Conservation (phyloP, 1,140 invertebrate species). For the Macrosteles quadrilineatus region DNA sequence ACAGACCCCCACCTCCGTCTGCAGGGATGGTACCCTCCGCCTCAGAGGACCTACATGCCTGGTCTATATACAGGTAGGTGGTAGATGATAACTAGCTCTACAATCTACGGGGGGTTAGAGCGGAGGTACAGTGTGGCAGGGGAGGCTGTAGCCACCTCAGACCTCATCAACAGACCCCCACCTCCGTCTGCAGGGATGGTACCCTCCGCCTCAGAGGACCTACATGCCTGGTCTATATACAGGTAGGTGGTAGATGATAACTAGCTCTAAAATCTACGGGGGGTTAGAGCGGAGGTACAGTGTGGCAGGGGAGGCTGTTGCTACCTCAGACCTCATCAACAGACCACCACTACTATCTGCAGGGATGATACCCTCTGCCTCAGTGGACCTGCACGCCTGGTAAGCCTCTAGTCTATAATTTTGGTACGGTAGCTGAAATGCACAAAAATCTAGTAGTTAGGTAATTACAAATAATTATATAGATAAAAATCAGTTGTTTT, state of each 20-base stretch:
- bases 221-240: slow-evolving; percentile 96
- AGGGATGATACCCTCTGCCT: slow-evolving; percentile 62
- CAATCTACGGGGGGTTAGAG: slow-evolving; percentile 65
- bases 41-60: slow-evolving; percentile 90
- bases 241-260: slow-evolving; percentile 56
- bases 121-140: slow-evolving; percentile 79
- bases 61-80: slow-evolving; percentile 87
- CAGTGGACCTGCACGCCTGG: slow-evolving; percentile 93
- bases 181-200: slow-evolving; percentile 62
- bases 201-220: slow-evolving; percentile 74
- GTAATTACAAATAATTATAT: too few species aligned
- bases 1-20: slow-evolving; percentile 58
- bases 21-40: slow-evolving; percentile 59
- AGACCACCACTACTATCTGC: slow-evolving; percentile 58
- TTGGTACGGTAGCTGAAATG: too few species aligned
- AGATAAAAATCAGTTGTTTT: too few species aligned
- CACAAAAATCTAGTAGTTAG: too few species aligned
- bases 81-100: slow-evolving; percentile 10
- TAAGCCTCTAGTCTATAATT: too few species aligned
- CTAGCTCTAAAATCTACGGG: slow-evolving; percentile 53
- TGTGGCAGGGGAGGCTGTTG: slow-evolving; percentile 58
- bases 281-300: slow-evolving; percentile 79
- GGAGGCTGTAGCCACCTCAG: slow-evolving; percentile 29
- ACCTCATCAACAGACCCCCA: slow-evolving; percentile 46
- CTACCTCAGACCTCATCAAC: slow-evolving; percentile 31